Evolutionary conservation across 2,113 vertebrate genomes (phyloP), one percentile per base, ranked within the genome.

Genomic region (Corapipo altera): DNA sequence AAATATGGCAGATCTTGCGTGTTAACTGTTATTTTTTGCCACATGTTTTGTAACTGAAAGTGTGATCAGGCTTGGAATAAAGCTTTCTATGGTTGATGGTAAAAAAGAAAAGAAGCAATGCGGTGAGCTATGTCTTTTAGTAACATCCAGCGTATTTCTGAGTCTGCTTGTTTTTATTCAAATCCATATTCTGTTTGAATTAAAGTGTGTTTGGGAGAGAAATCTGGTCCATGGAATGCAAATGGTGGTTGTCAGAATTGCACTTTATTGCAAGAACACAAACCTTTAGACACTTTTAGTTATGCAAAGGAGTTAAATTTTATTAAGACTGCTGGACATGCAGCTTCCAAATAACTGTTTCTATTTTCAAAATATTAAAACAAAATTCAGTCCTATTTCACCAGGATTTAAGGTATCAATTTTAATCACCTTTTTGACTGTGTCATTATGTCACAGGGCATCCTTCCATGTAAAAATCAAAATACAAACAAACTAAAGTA

Each of bases 11-110:
- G 94, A 91, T 97, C 92, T 93, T 97, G 95, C 92, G 46, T 98
- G 93, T 96, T 95, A 95, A 95, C 83, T 97, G 85, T 96, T 95
- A 93, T 73, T 95, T 97, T 98, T 97, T 95, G 96, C 96, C 92
- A 96, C 39, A 7, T 91, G 94, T 97, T 96, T 97, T 98, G 90
- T 98, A 97, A 96, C 94, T 95, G 95, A 91, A 97, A 97, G 93
- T 96, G 97, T 97, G 95, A 96, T 95, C 66, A 84, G 93, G 96
- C 97, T 97, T 97, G 94, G 97, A 98, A 98, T 98, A 98, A 98
- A 98, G 96, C 77, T 89, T 97, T 97, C 74, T 97, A 66, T 96
- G 94, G 93, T 69, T 97, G 97, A 95, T 95, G 88, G 88, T 92
- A 77, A 91, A 94, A 94, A 91, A 74, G 19, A 37, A 83, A 78